phyloP scores from a whole-genome alignment of 2,113 vertebrate species.

The Mormyrus lacerda region DNA sequence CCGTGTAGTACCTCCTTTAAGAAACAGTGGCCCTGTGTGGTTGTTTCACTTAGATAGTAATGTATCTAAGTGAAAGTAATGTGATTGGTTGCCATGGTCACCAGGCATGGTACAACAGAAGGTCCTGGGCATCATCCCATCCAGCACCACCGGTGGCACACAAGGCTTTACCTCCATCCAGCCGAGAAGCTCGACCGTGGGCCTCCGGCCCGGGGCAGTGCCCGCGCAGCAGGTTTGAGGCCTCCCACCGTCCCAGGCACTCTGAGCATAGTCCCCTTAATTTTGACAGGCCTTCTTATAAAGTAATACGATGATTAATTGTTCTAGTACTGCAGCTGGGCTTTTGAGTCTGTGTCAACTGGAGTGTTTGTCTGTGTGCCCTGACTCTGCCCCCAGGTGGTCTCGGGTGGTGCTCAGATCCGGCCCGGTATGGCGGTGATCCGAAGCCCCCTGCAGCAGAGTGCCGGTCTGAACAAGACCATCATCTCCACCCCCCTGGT shows the following conservation, averaged over 20 bases:
- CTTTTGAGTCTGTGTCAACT: background rate
- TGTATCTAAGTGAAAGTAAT: background rate
- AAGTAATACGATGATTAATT: background rate
- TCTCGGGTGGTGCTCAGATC: constrained; percentile 71
- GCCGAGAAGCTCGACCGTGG: constrained; percentile 81
- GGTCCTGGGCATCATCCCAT: constrained; percentile 91
- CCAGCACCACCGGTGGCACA: constrained; percentile 71
- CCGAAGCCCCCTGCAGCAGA: constrained; percentile 78
- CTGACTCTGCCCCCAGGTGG: constrained; percentile 58
- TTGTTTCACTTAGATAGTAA: background rate
- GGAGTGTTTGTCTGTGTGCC: background rate
- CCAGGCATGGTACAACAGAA: constrained; percentile 80
- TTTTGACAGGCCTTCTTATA: background rate
- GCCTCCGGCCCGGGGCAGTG: constrained; percentile 75
- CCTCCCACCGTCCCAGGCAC: too few relatives aligned
- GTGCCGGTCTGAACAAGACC: constrained; percentile 72
- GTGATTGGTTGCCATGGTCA: background rate
- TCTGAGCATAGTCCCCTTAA: background rate
- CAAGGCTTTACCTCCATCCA: constrained; percentile 92
- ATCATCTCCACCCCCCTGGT: constrained; percentile 82
- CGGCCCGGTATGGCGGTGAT: constrained; percentile 89
- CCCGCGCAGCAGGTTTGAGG: constrained; percentile 32
- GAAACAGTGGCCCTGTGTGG: background rate
- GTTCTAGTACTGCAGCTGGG: background rate
- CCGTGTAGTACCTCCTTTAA: background rate